phyloP scores from a whole-genome alignment of 2,113 vertebrate species.

The Cyanistes caeruleus region DNA sequence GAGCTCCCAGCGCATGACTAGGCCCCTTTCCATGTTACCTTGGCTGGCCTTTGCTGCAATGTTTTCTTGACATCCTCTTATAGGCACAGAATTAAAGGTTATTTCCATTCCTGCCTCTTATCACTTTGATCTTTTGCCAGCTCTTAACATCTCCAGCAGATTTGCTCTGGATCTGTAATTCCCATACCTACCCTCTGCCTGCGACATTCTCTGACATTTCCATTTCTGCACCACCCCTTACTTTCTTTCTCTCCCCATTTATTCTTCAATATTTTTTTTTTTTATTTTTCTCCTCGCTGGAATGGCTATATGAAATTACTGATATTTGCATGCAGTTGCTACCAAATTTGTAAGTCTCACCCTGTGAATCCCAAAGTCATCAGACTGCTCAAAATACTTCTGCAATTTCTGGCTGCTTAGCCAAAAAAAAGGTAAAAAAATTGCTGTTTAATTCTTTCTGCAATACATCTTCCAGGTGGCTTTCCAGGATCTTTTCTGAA shows the following conservation, averaged over 20 bases:
- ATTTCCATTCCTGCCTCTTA: constrained; percentile 60
- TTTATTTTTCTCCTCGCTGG: not conserved
- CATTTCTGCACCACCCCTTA: not conserved
- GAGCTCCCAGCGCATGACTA: not conserved
- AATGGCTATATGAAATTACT: not conserved
- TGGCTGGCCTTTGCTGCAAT: constrained; percentile 64
- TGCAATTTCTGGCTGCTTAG: not conserved
- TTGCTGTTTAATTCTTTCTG: not conserved
- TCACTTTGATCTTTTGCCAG: constrained; percentile 64
- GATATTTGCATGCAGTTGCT: not conserved
- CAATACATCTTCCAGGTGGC: constrained; percentile 10
- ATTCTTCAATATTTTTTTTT: not conserved
- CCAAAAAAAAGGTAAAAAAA: not conserved
- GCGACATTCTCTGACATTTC: constrained; percentile 57
- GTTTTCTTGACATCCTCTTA: constrained; percentile 44
- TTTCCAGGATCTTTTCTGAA: not conserved
- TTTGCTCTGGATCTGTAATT: constrained; percentile 67
- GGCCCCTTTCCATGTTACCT: constrained; percentile 60
- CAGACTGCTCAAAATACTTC: not conserved
- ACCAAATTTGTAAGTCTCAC: not conserved
- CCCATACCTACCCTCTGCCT: constrained; percentile 40
- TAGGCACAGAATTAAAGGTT: constrained; percentile 63
- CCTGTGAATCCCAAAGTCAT: not conserved
- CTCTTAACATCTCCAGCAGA: constrained; percentile 56
- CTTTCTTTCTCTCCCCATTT: not conserved